These are phyloP conservation scores for Pangasius djambal DNA, from an alignment of 2,797 vertebrate species.

Conservation along the genomic window DNA sequence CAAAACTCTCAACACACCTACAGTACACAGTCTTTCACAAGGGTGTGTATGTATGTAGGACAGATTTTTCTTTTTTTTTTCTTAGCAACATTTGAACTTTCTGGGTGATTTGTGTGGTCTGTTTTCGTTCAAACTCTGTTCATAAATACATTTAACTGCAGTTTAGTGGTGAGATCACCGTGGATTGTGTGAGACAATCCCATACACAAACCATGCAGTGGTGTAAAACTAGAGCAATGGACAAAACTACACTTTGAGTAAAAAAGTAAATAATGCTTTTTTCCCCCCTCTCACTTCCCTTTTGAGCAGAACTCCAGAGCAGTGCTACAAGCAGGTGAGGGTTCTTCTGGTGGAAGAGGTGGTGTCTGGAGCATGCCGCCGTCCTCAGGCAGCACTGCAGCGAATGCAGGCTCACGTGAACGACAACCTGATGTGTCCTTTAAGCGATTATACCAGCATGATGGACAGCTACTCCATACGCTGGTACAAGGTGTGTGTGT, in stretches of 20 bases:
- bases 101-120: too few species aligned
- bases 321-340: conserved; percentile 69
- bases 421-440: conserved; percentile 78
- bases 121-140: too few species aligned
- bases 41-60: too few species aligned
- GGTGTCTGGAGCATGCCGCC: conserved; percentile 69
- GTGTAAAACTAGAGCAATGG: neutral
- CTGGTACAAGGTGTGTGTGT: conserved; percentile 84
- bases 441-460: conserved; percentile 68
- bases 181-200: neutral
- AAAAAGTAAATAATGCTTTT: neutral
- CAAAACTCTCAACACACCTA: too few species aligned
- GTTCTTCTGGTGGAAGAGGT: conserved; percentile 71
- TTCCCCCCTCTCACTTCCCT: neutral
- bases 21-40: too few species aligned
- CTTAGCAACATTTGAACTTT: too few species aligned
- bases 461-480: conserved; percentile 66
- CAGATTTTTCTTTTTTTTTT: too few species aligned
- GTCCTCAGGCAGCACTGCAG: conserved; percentile 61
- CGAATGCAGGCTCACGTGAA: conserved; percentile 49
- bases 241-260: neutral
- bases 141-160: neutral
- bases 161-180: neutral
- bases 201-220: neutral
- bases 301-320: conserved; percentile 73